Conservation (phyloP, 2,888 invertebrate species). For the Microdon myrmicae region DNA sequence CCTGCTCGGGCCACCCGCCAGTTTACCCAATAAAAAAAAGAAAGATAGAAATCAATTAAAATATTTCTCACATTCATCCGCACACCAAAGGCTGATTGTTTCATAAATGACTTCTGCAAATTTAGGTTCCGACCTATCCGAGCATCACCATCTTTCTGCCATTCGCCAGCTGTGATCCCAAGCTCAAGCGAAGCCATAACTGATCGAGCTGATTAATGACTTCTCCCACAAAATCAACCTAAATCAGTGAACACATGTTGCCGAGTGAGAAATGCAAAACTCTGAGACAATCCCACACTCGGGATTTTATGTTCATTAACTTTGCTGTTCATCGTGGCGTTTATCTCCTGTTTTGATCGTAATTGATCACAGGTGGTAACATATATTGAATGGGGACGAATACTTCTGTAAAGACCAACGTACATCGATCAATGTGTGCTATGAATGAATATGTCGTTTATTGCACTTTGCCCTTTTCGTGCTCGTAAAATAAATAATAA, state of each 20-base stretch:
- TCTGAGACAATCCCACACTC: slow-evolving; percentile 29
- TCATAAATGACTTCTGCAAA: slow-evolving; percentile 25
- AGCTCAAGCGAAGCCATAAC: slow-evolving; percentile 8
- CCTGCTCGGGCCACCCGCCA: no score
- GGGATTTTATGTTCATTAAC: no score
- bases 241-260: slow-evolving; percentile 23
- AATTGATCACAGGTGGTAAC: no score
- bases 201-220: slow-evolving; percentile 30
- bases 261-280: slow-evolving; percentile 20
- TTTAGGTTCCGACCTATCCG: slow-evolving; percentile 16
- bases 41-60: slow-evolving; percentile 18
- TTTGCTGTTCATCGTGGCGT: no score
- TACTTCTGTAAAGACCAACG: no score
- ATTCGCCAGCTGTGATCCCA: no score
- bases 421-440: no score
- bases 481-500: no score
- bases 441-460: no score
- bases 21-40: slow-evolving; percentile 5
- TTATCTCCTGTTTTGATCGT: no score
- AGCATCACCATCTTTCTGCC: slow-evolving; percentile 6
- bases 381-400: no score
- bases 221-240: slow-evolving; percentile 39
- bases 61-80: slow-evolving; percentile 13
- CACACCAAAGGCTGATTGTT: slow-evolving; percentile 30
- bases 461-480: no score